Conservation (phyloP, 2,888 invertebrate species). For the Orchesella flavescens region DNA sequence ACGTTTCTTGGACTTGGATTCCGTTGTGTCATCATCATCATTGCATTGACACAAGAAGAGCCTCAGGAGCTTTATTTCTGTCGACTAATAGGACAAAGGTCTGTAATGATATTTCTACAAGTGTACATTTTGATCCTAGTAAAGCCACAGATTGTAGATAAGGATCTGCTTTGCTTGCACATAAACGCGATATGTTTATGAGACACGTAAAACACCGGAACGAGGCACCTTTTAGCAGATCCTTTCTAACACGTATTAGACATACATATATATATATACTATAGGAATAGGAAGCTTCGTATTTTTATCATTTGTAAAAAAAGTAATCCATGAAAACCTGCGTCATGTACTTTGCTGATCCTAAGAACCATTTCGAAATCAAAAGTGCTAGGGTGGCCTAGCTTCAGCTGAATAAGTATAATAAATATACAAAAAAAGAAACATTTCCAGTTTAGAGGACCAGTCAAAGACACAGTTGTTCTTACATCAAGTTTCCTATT, state of each 20-base stretch:
- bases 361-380: neutral
- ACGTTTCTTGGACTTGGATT: slow-evolving; percentile 6
- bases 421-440: neutral
- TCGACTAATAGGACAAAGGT: slow-evolving; percentile 34
- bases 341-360: slow-evolving; percentile 6
- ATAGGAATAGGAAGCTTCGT: no score
- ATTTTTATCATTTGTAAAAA: slow-evolving; percentile 17
- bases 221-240: no score
- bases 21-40: slow-evolving; percentile 2
- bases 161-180: slow-evolving; percentile 34
- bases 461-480: neutral
- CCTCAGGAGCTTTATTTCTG: slow-evolving; percentile 19
- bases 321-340: slow-evolving; percentile 19
- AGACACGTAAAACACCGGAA: slow-evolving; percentile 19
- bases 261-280: neutral
- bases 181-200: slow-evolving; percentile 36
- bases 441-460: neutral
- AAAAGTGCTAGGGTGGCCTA: slow-evolving; percentile 6
- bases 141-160: neutral
- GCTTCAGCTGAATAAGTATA: no score
- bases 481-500: slow-evolving; percentile 1
- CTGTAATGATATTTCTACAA: slow-evolving; percentile 1
- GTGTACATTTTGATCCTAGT: neutral
- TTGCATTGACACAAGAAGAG: slow-evolving; percentile 10
- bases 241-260: slow-evolving; percentile 25